These are phyloP conservation scores for Spea bombifrons DNA, from an alignment of 2,113 vertebrate genomes.

Conservation along the genomic window DNA sequence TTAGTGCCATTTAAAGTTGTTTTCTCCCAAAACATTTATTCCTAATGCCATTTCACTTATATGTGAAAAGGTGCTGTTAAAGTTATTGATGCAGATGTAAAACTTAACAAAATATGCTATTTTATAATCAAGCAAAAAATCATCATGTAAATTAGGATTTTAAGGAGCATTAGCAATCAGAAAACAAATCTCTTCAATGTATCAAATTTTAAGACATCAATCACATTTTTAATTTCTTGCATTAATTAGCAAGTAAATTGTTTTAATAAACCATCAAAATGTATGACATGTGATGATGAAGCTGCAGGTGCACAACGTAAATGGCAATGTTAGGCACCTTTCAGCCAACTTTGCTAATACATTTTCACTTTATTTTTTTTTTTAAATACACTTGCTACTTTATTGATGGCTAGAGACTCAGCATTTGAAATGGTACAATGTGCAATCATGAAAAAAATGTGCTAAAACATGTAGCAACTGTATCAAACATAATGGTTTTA, in stretches of 20 bases:
- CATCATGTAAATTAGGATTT: not conserved
- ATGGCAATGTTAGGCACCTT: not conserved
- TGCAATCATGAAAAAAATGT: too few species aligned
- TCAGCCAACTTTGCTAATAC: not conserved
- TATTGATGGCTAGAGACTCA: too few species aligned
- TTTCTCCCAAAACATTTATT: too few species aligned
- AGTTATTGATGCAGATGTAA: too few species aligned
- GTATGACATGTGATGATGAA: not conserved
- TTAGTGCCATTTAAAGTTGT: too few species aligned
- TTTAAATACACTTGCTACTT: too few species aligned
- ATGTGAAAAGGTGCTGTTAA: too few species aligned
- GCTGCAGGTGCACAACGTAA: slow-evolving; percentile 1
- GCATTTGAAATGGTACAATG: too few species aligned
- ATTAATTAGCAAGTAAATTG: not conserved
- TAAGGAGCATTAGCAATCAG: not conserved
- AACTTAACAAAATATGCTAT: too few species aligned
- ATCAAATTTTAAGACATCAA: not conserved
- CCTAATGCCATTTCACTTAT: too few species aligned
- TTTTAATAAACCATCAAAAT: not conserved
- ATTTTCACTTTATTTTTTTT: not conserved
- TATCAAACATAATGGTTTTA: too few species aligned
- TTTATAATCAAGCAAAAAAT: not conserved
- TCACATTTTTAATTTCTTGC: not conserved
- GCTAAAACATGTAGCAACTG: too few species aligned
- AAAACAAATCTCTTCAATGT: not conserved